Conservation (phyloP, 2,113 vertebrate genomes). For the Spea bombifrons region DNA sequence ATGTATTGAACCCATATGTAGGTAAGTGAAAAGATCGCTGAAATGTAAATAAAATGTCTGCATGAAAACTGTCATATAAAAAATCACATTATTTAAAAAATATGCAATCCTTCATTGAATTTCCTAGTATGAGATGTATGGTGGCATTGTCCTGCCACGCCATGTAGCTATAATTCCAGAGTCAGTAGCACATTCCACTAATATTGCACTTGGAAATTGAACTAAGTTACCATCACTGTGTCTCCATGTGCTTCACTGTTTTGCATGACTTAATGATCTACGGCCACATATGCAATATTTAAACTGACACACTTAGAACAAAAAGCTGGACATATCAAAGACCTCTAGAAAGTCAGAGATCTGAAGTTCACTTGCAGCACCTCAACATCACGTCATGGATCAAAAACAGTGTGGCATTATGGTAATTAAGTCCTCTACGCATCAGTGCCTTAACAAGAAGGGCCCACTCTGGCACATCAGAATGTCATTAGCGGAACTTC, state of each 20-base stretch:
- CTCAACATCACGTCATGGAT: conserved; percentile 67
- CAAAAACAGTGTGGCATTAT: conserved; percentile 70
- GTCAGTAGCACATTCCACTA: conserved; percentile 79
- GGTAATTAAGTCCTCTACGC: conserved; percentile 69
- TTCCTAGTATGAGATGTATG: conserved; percentile 69
- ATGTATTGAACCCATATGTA: conserved; percentile 70
- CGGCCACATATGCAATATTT: conserved; percentile 70
- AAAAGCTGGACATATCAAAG: conserved; percentile 69
- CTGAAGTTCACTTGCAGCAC: conserved; percentile 70
- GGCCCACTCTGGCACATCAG: conserved; percentile 69
- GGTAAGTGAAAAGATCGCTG: conserved; percentile 76
- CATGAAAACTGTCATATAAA: conserved; percentile 83
- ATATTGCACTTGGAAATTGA: conserved; percentile 80
- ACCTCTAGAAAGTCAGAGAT: conserved; percentile 66
- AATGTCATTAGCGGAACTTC: conserved; percentile 73
- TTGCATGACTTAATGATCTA: conserved; percentile 66
- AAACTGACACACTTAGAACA: conserved; percentile 71
- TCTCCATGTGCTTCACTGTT: conserved; percentile 69
- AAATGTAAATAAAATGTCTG: conserved; percentile 80
- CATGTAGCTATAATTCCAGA: conserved; percentile 74
- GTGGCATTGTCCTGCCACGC: conserved; percentile 70
- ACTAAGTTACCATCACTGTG: conserved; percentile 60
- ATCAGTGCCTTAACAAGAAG: conserved; percentile 65
- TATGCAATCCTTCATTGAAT: conserved; percentile 75
- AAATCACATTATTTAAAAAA: conserved; percentile 76